Evolutionary conservation across 2,888 invertebrate genomes (phyloP), one percentile per base, ranked within the genome.

Genomic region (Phorcus lineatus): DNA sequence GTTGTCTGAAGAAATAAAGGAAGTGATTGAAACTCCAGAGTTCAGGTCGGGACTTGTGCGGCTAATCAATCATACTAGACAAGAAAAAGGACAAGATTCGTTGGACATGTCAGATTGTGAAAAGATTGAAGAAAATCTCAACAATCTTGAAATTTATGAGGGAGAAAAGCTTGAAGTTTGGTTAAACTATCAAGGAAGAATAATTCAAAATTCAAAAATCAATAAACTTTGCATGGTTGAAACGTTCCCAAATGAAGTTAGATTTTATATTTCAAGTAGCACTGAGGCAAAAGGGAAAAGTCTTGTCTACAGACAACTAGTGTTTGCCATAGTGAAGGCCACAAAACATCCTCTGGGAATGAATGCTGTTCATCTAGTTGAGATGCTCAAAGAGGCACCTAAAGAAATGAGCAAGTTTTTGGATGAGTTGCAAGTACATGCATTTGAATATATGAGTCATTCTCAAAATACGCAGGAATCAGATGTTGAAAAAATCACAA

Each of bases 381-480:
- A 53, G 54, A 53, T 75, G 75, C 7, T 75, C 4, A 17, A 53
- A 28, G 22, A 16, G 17, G 22, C 6, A 11, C 62, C 55, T 22
- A 40, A 74, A 24, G 53, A 62, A 47, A 80, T 83, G 16, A n/a
- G 19, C 11, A 40, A 31, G 16, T 54, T 77, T 19, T 40, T 81
- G 17, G 80, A 82, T 74, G 57, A 40, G 16, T n/a, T 76, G 1
- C 52, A 78, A 13, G 76, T 81, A 28, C 62, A 52, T 22, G 70
- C 53, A 22, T 74, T 28, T 22, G 55, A 66, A 36, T 36, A 36
- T 7, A 7, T 4, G 36, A 36, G n/a, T n/a, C n/a, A n/a, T n/a
- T n/a, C n/a, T n/a, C n/a, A n/a, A n/a, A n/a, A n/a, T n/a, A n/a
- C n/a, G n/a, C n/a, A n/a, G n/a, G n/a, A n/a, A n/a, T n/a, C n/a